Evolutionary conservation across 92 coral and sea anemone species (phyloP).

Genomic region (Paramuricea clavata): DNA sequence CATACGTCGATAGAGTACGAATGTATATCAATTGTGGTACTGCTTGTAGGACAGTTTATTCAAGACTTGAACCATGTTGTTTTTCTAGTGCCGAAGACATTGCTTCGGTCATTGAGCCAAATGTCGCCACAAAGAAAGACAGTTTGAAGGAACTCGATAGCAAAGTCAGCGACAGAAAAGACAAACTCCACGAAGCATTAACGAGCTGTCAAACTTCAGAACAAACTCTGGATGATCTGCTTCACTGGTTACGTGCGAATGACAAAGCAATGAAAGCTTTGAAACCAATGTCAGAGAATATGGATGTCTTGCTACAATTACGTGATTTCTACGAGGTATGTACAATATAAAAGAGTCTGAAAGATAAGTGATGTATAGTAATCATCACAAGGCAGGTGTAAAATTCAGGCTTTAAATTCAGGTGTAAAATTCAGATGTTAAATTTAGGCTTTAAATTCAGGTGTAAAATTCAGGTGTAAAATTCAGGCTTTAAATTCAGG

Average conservation of each 20-base stretch:
- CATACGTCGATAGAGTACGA: too few species aligned
- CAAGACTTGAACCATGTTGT: neutral
- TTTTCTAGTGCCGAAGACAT: conserved; percentile 22
- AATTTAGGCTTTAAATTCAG: too few species aligned
- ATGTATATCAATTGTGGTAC: too few species aligned
- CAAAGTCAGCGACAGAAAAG: conserved; percentile 39
- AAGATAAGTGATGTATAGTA: too few species aligned
- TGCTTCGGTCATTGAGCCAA: conserved; percentile 18
- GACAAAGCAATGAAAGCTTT: conserved; percentile 39
- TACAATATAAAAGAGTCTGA: neutral
- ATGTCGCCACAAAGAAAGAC: conserved; percentile 20
- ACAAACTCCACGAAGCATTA: conserved; percentile 43
- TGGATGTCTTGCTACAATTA: conserved; percentile 36
- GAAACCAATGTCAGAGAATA: conserved; percentile 50
- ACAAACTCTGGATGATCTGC: conserved; percentile 33
- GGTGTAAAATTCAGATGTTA: too few species aligned
- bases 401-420: too few species aligned
- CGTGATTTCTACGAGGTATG: conserved; percentile 46
- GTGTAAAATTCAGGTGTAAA: too few species aligned
- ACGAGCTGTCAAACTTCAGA: conserved; percentile 1
- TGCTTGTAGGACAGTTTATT: neutral
- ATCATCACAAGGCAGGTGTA: too few species aligned
- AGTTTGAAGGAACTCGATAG: conserved; percentile 32
- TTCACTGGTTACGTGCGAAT: conserved; percentile 40
- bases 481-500: too few species aligned